Evolutionary conservation across 2,113 vertebrate species (phyloP), one percentile per base, ranked within the genome.

Genomic region (Neogobius melanostomus): DNA sequence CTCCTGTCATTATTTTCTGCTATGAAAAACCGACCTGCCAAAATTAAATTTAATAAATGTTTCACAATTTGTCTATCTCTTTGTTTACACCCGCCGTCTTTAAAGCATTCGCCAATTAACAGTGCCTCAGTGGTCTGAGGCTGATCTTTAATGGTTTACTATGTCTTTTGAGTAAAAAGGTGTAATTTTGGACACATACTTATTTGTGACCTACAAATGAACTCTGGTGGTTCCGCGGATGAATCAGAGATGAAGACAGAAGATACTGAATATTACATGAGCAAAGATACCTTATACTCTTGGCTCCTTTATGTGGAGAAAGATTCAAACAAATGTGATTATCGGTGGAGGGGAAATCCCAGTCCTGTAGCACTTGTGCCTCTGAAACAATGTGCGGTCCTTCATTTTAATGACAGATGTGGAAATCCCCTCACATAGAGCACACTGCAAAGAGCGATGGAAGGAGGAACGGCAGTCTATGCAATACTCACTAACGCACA

Each of bases 371-470:
- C 11, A 53, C 36, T 15, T 28, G 57, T 10, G 6, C 47, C 59
- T 49, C 69, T 11, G 52, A 64, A 67, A 68, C 67, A 67, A 56
- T 48, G 56, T 66, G 61, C 52, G 69, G 67, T 16, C 57, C 43
- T 59, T 45, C 47, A 6, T 43, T 65, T 59, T 74, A 63, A 15
- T n/a, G 43, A 61, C 8, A 7, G 68, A 16, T 8, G 16, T 80
- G 86, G 84, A 84, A 86, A 71, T 84, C 77, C 82, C 84, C 80
- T 44, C 48, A 17, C 70, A 57, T 72, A 12, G 73, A 81, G 66
- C 69, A 77, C 54, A 57, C 53, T 6, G 67, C 65, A 14, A 47
- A 48, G 64, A 52, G 52, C 0, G 36, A 50, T 50, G 48, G 65
- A 70, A 36, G 52, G 7, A 52, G 61, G 68, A 62, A 14, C 69